phyloP scores from a whole-genome alignment of 64 coral and sea anemone species.

The Dendrophyllia cribrosa region DNA sequence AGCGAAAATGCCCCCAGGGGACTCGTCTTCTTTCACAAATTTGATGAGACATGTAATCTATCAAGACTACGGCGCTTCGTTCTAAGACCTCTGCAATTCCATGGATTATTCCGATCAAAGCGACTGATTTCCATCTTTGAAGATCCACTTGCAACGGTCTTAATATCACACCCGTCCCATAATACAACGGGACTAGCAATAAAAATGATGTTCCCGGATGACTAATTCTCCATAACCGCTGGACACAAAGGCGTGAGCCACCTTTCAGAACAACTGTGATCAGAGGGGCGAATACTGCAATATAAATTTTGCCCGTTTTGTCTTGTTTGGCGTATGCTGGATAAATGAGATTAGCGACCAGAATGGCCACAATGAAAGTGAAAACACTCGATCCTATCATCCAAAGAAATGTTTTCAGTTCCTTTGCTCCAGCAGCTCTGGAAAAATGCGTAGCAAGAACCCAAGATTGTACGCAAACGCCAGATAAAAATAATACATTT shows the following conservation, averaged over 20 bases:
- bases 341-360: neutral
- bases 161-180: neutral
- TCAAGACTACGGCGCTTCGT: neutral
- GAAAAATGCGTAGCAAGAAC: neutral
- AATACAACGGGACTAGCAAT: neutral
- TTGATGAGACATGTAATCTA: too few relatives aligned
- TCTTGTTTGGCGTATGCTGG: neutral
- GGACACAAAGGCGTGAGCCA: too few relatives aligned
- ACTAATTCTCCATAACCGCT: too few relatives aligned
- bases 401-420: neutral
- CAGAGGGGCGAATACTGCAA: neutral
- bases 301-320: neutral
- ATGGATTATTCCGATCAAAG: conserved; percentile 4
- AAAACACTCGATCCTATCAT: too few relatives aligned
- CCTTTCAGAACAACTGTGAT: neutral
- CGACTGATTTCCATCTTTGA: neutral
- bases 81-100: neutral
- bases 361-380: neutral
- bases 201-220: neutral
- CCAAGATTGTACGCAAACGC: neutral
- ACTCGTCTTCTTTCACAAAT: too few relatives aligned
- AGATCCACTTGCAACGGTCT: neutral
- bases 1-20: too few relatives aligned
- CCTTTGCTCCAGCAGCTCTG: neutral
- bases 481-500: neutral